Base-by-base conservation (phyloP, 1,140 invertebrate genomes). In the Proales similis region DNA sequence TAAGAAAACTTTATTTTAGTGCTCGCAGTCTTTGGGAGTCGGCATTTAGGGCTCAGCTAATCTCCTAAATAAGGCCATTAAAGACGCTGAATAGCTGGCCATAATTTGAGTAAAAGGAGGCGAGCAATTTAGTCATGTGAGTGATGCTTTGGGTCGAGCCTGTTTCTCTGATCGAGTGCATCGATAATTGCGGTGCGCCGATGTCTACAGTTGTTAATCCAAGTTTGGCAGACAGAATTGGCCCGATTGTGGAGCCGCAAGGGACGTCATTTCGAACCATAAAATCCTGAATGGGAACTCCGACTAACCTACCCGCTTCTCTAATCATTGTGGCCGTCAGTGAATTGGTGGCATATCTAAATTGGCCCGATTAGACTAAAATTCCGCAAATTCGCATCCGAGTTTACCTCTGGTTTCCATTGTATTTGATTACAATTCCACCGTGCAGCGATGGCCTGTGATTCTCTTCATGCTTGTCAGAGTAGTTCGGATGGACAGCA, bases 91-190 rank as follows among this genome's bases (percentile, higher is more conserved):
- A n/a, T n/a, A n/a, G n/a, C n/a, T n/a, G n/a, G n/a, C n/a, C n/a
- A 42, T 30, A 57, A 57, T 57, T 57, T 3, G 33, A 42, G 32
- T 7, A 57, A 42, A 42, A 57, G 29, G 51, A 57, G 12, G 17
- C 20, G 17, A 57, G 29, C 11, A 57, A 7, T 42, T 46, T 62
- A 9, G 43, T 46, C 57, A 62, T 65, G 27, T 67, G 64, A 43
- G 51, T 61, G 47, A 68, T 65, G 64, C 70, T 70, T 0, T 68
- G 66, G 1, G 73, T 76, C 61, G 70, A 71, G 14, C 71, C 71
- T 70, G 74, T 76, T 67, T 79, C 78, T 38, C 78, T 65, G 57
- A 78, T 78, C n/a, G 76, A 78, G 67, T 79, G 78, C 78, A 79
- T 79, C n/a, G 70, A 71, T 11, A 79, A 67, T 65, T 78, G 77